Evolutionary conservation across 2,113 vertebrate species (phyloP).

Genomic region (Colossoma macropomum): DNA sequence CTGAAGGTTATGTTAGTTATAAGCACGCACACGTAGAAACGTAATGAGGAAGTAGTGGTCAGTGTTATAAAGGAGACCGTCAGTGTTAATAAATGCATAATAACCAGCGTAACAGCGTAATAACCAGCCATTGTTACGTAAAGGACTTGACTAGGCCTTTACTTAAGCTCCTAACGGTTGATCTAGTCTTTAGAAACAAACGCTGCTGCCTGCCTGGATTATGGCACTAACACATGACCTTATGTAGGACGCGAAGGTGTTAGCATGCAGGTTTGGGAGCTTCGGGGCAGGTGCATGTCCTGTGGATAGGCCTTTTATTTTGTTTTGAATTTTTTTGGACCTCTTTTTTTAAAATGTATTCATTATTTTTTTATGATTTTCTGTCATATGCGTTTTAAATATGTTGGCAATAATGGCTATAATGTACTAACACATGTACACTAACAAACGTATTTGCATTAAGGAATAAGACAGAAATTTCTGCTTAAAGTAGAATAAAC

Average conservation of each 20-base stretch:
- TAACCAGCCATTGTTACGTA: neutral
- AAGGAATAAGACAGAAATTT: constrained; percentile 23
- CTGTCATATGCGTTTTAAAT: too few relatives aligned
- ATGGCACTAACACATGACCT: neutral
- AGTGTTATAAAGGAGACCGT: neutral
- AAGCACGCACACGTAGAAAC: neutral
- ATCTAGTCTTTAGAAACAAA: neutral
- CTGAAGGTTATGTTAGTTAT: neutral
- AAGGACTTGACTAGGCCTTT: neutral
- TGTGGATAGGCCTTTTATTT: neutral
- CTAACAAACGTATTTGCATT: too few relatives aligned
- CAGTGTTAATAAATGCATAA: neutral
- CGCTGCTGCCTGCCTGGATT: neutral
- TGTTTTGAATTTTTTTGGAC: neutral
- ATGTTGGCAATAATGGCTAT: too few relatives aligned
- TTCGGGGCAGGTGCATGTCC: neutral
- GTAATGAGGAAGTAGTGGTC: neutral
- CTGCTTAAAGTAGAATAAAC: constrained; percentile 20
- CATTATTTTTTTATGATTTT: too few relatives aligned
- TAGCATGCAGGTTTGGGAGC: neutral
- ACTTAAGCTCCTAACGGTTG: neutral
- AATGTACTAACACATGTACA: too few relatives aligned
- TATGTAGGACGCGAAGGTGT: neutral
- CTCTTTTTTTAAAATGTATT: too few relatives aligned
- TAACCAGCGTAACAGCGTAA: neutral